Base-by-base conservation (phyloP, 2,797 vertebrate genomes). In the Echiichthys vipera region DNA sequence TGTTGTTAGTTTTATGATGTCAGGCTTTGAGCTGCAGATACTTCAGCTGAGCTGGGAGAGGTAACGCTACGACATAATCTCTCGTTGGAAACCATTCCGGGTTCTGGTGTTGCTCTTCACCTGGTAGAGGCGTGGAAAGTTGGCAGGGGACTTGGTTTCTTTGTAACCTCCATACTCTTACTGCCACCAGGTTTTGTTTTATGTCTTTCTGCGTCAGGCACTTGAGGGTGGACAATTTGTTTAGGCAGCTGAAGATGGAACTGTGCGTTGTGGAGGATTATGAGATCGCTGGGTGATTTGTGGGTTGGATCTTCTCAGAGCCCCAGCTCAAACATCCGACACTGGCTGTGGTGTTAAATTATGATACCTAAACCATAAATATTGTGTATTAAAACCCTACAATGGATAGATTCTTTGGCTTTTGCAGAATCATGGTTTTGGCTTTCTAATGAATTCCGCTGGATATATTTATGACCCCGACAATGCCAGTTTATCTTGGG, bases 171-270 rank as follows among this genome's bases (percentile, higher is more conserved):
- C 86, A 83, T 74, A 45, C 73, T 86, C 67, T 55, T 10, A 50
- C 81, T 85, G 79, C 85, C 84, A 90, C 80, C 77, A 71, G 71
- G 55, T 71, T 80, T 74, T 85, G 89, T 87, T 94, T 93, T 92
- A 92, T 89, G 87, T 89, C 86, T 90, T 79, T 80, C 66, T 82
- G 64, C 74, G 5, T 83, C 64, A 78, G 86, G 86, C 91, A 90
- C 93, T 93, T 92, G 81, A 91, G 73, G 80, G 71, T 69, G 85
- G 90, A 90, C 90, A 86, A 86, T 92, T 92, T 93, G 90, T 94
- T 94, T 93, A 91, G 91, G 90, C 88, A 87, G 89, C 88, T 90
- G 86, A 94, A 92, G 93, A 93, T 93, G 88, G 84, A 93, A 81
- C 86, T 77, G 85, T 74, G 74, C 80, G 9, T 75, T 65, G 82